Conservation (phyloP, 2,888 invertebrate genomes). For the Shargacucullia verbasci region DNA sequence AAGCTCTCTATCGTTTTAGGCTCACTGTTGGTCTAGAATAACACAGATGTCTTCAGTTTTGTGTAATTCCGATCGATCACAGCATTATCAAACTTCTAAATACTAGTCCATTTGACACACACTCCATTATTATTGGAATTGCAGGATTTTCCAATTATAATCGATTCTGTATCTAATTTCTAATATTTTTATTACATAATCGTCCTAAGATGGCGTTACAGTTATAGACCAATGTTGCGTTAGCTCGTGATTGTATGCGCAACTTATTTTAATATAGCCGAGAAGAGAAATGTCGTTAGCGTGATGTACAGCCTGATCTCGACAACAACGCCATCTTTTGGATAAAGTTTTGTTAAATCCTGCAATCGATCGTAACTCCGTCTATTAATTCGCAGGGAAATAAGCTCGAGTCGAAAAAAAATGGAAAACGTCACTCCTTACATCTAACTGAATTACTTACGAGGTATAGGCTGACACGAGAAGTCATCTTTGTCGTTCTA, state of each 20-base stretch:
- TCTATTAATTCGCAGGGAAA: slow-evolving; percentile 55
- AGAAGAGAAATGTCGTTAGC: slow-evolving; percentile 45
- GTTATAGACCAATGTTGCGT: slow-evolving; percentile 29
- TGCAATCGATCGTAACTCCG: slow-evolving; percentile 40
- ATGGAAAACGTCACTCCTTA: slow-evolving; percentile 61
- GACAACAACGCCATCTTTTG: slow-evolving; percentile 25
- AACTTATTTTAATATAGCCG: slow-evolving; percentile 46
- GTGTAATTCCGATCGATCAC: slow-evolving; percentile 34
- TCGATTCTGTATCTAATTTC: slow-evolving; percentile 42
- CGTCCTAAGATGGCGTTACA: slow-evolving; percentile 9
- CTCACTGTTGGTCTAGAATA: slow-evolving; percentile 80
- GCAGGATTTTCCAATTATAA: slow-evolving; percentile 68
- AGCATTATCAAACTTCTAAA: slow-evolving; percentile 9
- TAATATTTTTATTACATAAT: slow-evolving; percentile 11
- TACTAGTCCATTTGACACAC: slow-evolving; percentile 39
- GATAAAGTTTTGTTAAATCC: slow-evolving; percentile 4
- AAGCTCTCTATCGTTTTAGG: slow-evolving; percentile 88
- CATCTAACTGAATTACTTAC: slow-evolving; percentile 62
- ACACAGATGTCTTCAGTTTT: slow-evolving; percentile 75
- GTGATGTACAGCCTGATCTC: slow-evolving; percentile 38
- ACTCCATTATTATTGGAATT: slow-evolving; percentile 60
- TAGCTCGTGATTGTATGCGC: slow-evolving; percentile 47
- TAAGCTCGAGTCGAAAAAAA: slow-evolving; percentile 69
- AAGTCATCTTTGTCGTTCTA: slow-evolving; percentile 78
- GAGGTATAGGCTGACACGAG: slow-evolving; percentile 57